Conservation (phyloP, 1,140 invertebrate species). For the Holcopasites calliopsidis region DNA sequence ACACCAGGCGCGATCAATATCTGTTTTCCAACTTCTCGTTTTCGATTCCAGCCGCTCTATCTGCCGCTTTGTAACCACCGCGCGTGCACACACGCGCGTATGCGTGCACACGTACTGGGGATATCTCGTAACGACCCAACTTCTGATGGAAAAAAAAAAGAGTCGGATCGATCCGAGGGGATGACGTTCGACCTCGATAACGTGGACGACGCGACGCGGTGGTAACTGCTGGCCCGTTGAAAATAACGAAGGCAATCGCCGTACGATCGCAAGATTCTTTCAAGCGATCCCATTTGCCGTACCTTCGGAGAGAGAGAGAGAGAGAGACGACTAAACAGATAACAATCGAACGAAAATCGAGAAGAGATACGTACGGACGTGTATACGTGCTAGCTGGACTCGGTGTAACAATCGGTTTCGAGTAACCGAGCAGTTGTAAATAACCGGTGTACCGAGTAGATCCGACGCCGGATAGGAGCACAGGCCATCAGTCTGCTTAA, state of each 20-base stretch:
- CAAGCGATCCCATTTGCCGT: constrained; percentile 6
- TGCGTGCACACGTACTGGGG: too few relatives aligned
- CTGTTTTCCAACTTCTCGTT: constrained; percentile 62
- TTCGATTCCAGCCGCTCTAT: constrained; percentile 56
- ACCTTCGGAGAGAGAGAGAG: background rate
- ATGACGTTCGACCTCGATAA: constrained; percentile 17
- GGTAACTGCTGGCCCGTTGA: constrained; percentile 12
- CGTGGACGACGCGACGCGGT: background rate
- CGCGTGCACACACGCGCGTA: background rate
- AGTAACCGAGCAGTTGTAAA: constrained; percentile 11
- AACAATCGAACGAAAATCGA: background rate
- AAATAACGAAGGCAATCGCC: constrained; percentile 22
- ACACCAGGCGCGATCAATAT: constrained; percentile 57
- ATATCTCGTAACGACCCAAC: constrained; percentile 32
- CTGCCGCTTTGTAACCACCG: constrained; percentile 18
- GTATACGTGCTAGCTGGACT: too few relatives aligned
- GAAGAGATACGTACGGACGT: background rate
- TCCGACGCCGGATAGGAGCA: background rate
- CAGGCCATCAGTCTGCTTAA: background rate
- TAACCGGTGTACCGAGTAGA: background rate
- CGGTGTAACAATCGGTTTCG: background rate
- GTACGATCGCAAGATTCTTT: background rate
- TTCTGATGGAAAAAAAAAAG: constrained; percentile 39
- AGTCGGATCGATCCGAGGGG: constrained; percentile 32
- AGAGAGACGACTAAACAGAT: too few relatives aligned